These are phyloP conservation scores for Todiramphus saurophagus DNA, from an alignment of 2,113 vertebrate genomes.

Conservation along the genomic window DNA sequence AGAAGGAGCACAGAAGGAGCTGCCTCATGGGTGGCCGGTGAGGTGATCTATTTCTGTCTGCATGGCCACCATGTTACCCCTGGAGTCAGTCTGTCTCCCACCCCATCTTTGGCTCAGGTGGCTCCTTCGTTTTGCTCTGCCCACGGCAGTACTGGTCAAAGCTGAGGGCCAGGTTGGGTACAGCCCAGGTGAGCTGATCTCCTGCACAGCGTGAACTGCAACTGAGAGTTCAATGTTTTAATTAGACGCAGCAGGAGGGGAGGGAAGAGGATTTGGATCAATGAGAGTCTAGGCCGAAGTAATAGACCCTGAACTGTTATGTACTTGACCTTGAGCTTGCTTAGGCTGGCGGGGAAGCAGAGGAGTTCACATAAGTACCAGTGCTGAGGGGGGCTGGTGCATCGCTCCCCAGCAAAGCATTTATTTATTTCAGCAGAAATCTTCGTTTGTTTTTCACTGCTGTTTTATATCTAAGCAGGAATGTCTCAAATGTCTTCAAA, in stretches of 20 bases:
- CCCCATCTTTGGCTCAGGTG: rapidly evolving
- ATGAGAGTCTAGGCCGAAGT: neutral
- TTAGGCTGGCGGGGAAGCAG: neutral
- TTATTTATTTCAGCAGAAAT: neutral
- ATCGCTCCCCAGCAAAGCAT: rapidly evolving
- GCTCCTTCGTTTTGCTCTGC: neutral
- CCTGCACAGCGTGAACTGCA: neutral
- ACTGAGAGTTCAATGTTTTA: neutral
- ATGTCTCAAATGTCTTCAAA: rapidly evolving
- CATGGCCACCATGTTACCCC: neutral
- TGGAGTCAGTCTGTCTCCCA: rapidly evolving
- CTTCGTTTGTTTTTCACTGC: rapidly evolving
- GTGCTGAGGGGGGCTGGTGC: neutral
- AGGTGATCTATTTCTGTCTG: neutral
- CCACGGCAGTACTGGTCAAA: rapidly evolving
- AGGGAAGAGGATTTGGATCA: conserved; percentile 7
- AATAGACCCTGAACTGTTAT: neutral
- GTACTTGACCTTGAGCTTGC: neutral
- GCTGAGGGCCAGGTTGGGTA: neutral
- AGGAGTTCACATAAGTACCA: rapidly evolving
- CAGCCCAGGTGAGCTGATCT: neutral
- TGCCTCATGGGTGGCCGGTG: rapidly evolving
- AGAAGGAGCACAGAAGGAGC: neutral
- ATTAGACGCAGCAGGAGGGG: neutral
- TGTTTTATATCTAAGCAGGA: neutral